Evolutionary conservation across 2,888 invertebrate genomes (phyloP).

Genomic region (Trachelus iudaicus): DNA sequence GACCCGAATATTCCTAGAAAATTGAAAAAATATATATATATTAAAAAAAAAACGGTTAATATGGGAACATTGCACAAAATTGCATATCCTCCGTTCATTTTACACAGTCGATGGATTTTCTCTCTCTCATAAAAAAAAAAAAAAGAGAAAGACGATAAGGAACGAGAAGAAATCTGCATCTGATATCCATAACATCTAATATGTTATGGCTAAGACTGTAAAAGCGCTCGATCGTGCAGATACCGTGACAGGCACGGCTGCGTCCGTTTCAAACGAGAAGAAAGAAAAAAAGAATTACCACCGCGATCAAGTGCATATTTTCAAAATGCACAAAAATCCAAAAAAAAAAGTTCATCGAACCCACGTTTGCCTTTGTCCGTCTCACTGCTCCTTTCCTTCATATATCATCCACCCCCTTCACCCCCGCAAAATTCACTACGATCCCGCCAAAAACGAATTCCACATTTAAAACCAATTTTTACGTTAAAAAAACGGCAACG

Average conservation of each 20-base stretch:
- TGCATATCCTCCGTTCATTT: constrained; percentile 61
- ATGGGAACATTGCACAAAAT: constrained; percentile 60
- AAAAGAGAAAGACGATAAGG: neutral
- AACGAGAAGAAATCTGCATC: constrained; percentile 34
- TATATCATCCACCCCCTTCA: rapidly evolving
- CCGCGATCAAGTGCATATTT: neutral
- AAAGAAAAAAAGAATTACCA: neutral
- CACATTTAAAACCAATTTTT: neutral
- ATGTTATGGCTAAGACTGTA: constrained; percentile 31
- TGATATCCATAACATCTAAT: constrained; percentile 36
- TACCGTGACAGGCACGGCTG: constrained; percentile 19
- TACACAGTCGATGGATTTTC: constrained; percentile 35
- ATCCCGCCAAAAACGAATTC: neutral
- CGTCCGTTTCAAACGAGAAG: constrained; percentile 47
- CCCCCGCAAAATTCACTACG: too few species aligned
- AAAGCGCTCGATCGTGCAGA: constrained; percentile 10
- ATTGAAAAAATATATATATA: constrained; percentile 13
- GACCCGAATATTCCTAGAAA: constrained; percentile 17
- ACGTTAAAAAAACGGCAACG: neutral
- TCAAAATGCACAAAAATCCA: neutral
- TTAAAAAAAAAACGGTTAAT: constrained; percentile 30
- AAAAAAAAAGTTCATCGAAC: too few species aligned
- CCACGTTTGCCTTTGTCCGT: too few species aligned
- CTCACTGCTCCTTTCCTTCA: too few species aligned
- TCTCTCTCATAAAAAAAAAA: neutral